These are phyloP conservation scores for Brachyhypopomus occidentalis DNA, from an alignment of 2,113 vertebrate genomes.

Conservation along the genomic window DNA sequence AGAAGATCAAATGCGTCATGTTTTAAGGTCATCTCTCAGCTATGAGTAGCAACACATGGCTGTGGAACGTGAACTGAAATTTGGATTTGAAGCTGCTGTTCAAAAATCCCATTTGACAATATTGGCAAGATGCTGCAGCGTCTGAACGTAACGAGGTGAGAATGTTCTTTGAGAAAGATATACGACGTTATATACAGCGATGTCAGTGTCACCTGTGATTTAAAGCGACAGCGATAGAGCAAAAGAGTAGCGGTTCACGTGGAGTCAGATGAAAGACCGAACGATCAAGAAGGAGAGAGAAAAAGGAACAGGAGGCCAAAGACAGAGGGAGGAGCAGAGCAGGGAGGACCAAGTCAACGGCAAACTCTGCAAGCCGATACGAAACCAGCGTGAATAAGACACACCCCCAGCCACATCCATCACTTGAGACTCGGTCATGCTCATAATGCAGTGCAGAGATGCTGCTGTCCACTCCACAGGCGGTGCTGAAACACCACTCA, in stretches of 20 bases:
- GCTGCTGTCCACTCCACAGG: conserved; percentile 46
- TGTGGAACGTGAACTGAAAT: background rate
- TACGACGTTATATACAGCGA: background rate
- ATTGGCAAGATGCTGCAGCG: background rate
- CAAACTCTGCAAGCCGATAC: conserved; percentile 1
- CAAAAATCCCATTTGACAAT: background rate
- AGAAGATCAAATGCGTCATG: background rate
- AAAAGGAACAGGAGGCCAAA: background rate
- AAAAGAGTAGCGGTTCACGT: background rate
- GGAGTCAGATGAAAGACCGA: background rate
- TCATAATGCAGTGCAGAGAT: conserved; percentile 24
- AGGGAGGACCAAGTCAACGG: background rate
- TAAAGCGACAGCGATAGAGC: background rate
- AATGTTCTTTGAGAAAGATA: background rate
- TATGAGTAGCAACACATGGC: background rate
- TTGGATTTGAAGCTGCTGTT: background rate
- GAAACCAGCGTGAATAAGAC: background rate
- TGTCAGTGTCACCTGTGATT: background rate
- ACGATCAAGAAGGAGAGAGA: background rate
- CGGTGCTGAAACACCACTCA: conserved; percentile 49
- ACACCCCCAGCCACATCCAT: background rate
- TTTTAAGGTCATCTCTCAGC: background rate
- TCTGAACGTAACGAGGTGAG: background rate
- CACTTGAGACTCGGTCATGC: background rate
- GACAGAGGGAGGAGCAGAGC: background rate